phyloP scores from a whole-genome alignment of 2,888 invertebrate species.

The Drosophila tripunctata region DNA sequence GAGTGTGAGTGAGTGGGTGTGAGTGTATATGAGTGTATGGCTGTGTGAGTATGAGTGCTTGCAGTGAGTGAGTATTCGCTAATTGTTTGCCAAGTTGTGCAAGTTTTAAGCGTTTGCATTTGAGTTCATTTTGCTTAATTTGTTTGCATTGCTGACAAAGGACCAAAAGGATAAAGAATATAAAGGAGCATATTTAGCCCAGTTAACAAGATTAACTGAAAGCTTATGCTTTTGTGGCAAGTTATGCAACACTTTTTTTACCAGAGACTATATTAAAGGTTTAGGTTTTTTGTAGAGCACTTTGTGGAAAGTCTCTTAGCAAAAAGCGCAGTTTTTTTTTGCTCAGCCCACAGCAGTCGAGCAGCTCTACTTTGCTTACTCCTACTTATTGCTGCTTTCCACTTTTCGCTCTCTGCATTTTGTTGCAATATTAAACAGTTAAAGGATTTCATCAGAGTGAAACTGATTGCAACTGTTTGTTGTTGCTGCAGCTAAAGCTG shows the following conservation, averaged over 20 bases:
- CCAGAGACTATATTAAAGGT: no score
- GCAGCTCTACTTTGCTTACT: background rate
- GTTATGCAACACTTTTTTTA: no score
- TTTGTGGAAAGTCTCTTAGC: no score
- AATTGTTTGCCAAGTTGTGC: conserved; percentile 53
- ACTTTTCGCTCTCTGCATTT: conserved; percentile 23
- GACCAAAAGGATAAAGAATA: background rate
- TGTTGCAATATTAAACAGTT: conserved; percentile 72
- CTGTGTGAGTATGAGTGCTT: background rate
- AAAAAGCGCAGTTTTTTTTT: no score
- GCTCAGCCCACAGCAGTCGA: no score
- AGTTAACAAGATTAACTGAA: no score
- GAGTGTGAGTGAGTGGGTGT: background rate
- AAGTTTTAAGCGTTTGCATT: conserved; percentile 26
- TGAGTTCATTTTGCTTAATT: conserved; percentile 53
- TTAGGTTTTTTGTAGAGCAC: no score
- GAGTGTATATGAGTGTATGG: background rate
- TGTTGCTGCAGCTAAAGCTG: conserved; percentile 8
- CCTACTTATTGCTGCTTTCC: background rate
- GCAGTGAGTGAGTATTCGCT: conserved; percentile 24
- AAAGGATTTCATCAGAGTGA: conserved; percentile 58
- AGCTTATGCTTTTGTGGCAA: no score
- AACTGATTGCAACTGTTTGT: conserved; percentile 41
- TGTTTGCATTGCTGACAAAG: conserved; percentile 43
- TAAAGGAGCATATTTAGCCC: background rate